Evolutionary conservation across 2,113 vertebrate genomes (phyloP), one percentile per base, ranked within the genome.

Genomic region (Capra hircus): DNA sequence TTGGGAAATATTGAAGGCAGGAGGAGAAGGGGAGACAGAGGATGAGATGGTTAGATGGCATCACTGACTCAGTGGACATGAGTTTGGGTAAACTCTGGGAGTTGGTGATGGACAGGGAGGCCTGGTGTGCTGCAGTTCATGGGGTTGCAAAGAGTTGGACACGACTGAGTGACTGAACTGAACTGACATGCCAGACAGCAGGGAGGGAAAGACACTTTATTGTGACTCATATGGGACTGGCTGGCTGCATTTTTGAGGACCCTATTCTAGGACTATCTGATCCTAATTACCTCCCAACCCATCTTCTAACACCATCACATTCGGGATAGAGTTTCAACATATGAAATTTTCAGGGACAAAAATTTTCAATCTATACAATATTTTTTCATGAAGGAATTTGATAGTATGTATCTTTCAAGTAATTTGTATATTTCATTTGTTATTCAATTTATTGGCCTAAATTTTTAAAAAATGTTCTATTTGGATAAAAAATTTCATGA

Each of bases 61-160:
- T 21, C 64, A 67, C 17, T 2, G 1, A 67, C 2, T 67, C 33
- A 36, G 19, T 36, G 16, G 33, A 67, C 64, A 5, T 67, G 64
- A 67, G 16, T 10, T n/a, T 67, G 33, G 33, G 16, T 36, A 5
- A 67, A 67, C 64, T 67, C 62, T 2, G 2, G 64, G 8, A 67
- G 17, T 21, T 36, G 7, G 7, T 67, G 33, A 67, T 19, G 64
- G 33, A 67, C 16, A 21, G 16, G 33, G 64, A 67, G 33, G 64
- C 33, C 64, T 67, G 64, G 33, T 1, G 8, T 67, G 17, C 33
- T 67, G 33, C 8, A 5, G 17, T 67, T 11, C 17, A 11, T 67
- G 33, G 3, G 33, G 7, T n/a, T 0, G 0, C 33, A 67, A n/a
- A 67, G 16, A 19, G 33, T n/a, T 0, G 1, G 62, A n/a, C 33